A percentile compares a stretch with the other conserved stretches of the same genome.
phyloP scores from a whole-genome alignment of 2,888 invertebrate species.

The Pseudococcus viburni region DNA sequence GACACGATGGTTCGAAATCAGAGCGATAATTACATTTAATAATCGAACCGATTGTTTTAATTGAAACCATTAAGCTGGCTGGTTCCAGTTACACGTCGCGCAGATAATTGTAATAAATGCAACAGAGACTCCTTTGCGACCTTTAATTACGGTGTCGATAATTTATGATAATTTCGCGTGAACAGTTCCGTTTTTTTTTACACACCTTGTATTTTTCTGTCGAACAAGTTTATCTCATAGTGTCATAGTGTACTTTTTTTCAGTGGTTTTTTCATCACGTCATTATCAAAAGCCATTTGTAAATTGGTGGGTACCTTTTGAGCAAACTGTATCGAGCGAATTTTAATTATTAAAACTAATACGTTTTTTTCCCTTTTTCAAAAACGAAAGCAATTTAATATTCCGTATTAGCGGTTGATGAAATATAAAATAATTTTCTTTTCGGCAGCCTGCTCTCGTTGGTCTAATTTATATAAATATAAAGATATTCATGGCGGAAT shows the following conservation, averaged over 20 bases:
- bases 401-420: not conserved
- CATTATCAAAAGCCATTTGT: not conserved
- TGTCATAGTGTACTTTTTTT: not conserved
- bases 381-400: not conserved
- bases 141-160: slow-evolving; percentile 13
- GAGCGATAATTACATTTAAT: not conserved
- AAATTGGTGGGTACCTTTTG: slow-evolving; percentile 23
- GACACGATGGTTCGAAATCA: not conserved
- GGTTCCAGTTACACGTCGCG: not conserved
- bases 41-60: slow-evolving; percentile 29
- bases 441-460: not conserved
- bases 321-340: not conserved
- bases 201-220: not conserved
- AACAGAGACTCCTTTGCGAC: slow-evolving; percentile 15
- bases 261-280: not conserved
- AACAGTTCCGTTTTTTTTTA: not conserved
- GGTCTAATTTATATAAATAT: slow-evolving; percentile 32
- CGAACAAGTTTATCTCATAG: not conserved
- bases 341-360: slow-evolving; percentile 9
- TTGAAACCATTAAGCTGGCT: not conserved
- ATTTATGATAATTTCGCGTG: slow-evolving; percentile 41
- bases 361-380: not conserved
- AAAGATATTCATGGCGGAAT: not conserved
- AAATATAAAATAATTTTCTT: not conserved
- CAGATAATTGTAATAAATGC: not conserved